phyloP scores from a whole-genome alignment of 2,113 vertebrate species.

The Beaufortia kweichowensis region DNA sequence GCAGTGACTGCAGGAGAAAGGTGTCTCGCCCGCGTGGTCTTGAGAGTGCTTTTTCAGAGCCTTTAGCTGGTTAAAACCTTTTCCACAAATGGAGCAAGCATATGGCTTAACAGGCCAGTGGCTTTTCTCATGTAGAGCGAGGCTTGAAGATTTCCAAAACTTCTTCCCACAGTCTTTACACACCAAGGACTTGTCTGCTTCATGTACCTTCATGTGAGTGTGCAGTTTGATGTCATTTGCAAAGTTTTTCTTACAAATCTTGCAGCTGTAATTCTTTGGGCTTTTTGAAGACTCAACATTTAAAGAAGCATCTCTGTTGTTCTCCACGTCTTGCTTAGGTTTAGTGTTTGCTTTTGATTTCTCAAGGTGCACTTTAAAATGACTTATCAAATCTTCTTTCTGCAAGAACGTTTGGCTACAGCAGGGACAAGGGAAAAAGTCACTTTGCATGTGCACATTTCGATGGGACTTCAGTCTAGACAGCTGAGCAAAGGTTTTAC shows the following conservation, averaged over 20 bases:
- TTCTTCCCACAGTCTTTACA: constrained; percentile 51
- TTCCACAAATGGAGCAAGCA: constrained; percentile 56
- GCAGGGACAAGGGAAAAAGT: constrained; percentile 48
- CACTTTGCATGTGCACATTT: constrained; percentile 36
- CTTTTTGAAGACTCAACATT: neutral
- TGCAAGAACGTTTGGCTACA: constrained; percentile 44
- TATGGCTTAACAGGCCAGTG: constrained; percentile 61
- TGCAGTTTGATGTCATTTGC: neutral
- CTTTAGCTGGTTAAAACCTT: constrained; percentile 46
- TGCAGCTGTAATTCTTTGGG: constrained; percentile 6
- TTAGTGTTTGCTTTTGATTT: neutral
- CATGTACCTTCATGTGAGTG: constrained; percentile 34
- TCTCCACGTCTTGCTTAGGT: neutral
- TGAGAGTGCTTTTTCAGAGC: constrained; percentile 55
- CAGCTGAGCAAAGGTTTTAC: constrained; percentile 50
- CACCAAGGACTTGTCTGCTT: constrained; percentile 2
- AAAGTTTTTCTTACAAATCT: constrained; percentile 41
- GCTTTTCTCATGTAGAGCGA: constrained; percentile 47
- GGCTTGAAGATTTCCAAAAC: constrained; percentile 37
- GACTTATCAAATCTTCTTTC: constrained; percentile 50
- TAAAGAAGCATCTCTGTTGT: neutral
- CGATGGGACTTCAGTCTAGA: constrained; percentile 49
- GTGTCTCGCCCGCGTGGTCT: constrained; percentile 54
- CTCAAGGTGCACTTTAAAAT: constrained; percentile 51
- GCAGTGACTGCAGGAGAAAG: constrained; percentile 53